Conservation (phyloP, 2,888 invertebrate genomes). For the Embidobia sp. region DNA sequence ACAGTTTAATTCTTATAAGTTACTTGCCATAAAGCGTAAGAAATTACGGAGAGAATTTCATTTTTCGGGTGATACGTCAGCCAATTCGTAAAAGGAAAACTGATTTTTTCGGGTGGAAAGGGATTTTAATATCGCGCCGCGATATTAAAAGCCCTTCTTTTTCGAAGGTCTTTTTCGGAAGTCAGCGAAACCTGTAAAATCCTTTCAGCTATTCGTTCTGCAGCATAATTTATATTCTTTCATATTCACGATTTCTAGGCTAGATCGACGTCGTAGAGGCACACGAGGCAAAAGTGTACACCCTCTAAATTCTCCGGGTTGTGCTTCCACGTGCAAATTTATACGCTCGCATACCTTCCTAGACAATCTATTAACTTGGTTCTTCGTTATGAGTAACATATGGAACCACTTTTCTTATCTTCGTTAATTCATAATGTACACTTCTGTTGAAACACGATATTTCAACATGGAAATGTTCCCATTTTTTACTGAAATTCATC, state of each 20-base stretch:
- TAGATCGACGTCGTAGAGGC: slow-evolving; percentile 36
- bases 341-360: slow-evolving; percentile 49
- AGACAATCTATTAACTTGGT: slow-evolving; percentile 39
- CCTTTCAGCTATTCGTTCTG: slow-evolving; percentile 74
- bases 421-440: slow-evolving; percentile 39
- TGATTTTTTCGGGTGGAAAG: slow-evolving; percentile 71
- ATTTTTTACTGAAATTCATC: slow-evolving; percentile 23
- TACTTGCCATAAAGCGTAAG: slow-evolving; percentile 3
- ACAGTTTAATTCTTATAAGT: slow-evolving; percentile 11
- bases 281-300: slow-evolving; percentile 30
- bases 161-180: slow-evolving; percentile 31
- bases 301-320: slow-evolving; percentile 24
- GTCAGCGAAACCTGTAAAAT: slow-evolving; percentile 73
- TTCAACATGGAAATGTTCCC: slow-evolving; percentile 8
- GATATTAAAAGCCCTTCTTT: slow-evolving; percentile 72
- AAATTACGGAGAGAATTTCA: slow-evolving; percentile 7
- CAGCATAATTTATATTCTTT: slow-evolving; percentile 76
- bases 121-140: slow-evolving; percentile 58
- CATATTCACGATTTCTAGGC: slow-evolving; percentile 72
- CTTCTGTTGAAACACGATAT: slow-evolving; percentile 31
- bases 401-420: slow-evolving; percentile 44
- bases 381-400: slow-evolving; percentile 51
- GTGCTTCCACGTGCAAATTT: slow-evolving; percentile 37
- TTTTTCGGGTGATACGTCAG: slow-evolving; percentile 65
- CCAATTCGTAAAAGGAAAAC: slow-evolving; percentile 67